phyloP scores from a whole-genome alignment of 2,888 invertebrate genomes.

The Maniola hyperantus region DNA sequence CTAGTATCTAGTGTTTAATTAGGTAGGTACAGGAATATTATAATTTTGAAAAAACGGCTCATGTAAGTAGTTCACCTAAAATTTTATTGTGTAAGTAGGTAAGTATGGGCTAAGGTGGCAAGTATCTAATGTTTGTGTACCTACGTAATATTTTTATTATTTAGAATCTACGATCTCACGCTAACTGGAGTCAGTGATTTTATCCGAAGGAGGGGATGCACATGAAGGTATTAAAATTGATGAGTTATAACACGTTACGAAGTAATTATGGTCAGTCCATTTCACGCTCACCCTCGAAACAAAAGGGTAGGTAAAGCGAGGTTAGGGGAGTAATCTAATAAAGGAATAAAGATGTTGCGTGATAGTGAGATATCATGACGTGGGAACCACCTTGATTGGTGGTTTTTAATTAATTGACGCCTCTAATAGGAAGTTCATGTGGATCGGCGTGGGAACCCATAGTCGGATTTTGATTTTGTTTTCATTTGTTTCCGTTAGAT shows the following conservation, averaged over 20 bases:
- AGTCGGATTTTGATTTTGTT: slow-evolving; percentile 38
- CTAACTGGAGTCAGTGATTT: slow-evolving; percentile 21
- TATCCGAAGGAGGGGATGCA: slow-evolving; percentile 14
- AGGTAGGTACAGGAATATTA: no score
- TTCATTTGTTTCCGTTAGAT: slow-evolving; percentile 2
- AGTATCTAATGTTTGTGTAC: not conserved
- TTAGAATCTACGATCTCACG: slow-evolving; percentile 13
- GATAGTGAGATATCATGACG: slow-evolving; percentile 78
- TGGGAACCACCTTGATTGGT: slow-evolving; percentile 79
- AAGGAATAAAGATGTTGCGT: slow-evolving; percentile 81
- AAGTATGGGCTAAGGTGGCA: no score
- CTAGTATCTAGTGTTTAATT: no score
- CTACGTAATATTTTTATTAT: not conserved
- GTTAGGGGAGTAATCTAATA: slow-evolving; percentile 65
- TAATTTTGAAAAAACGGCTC: no score
- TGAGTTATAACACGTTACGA: slow-evolving; percentile 46
- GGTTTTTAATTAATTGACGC: slow-evolving; percentile 74
- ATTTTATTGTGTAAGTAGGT: no score
- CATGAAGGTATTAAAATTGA: slow-evolving; percentile 34
- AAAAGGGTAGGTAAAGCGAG: slow-evolving; percentile 53
- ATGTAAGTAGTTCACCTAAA: no score
- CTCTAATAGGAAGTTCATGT: slow-evolving; percentile 55
- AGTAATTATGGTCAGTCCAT: slow-evolving; percentile 65
- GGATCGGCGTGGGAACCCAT: slow-evolving; percentile 68
- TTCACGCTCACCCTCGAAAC: slow-evolving; percentile 80